A percentile compares a stretch with the other conserved stretches of the same genome.
Evolutionary conservation across 1,140 invertebrate genomes (phyloP).

Genomic region (Drosophila ohnishii): DNA sequence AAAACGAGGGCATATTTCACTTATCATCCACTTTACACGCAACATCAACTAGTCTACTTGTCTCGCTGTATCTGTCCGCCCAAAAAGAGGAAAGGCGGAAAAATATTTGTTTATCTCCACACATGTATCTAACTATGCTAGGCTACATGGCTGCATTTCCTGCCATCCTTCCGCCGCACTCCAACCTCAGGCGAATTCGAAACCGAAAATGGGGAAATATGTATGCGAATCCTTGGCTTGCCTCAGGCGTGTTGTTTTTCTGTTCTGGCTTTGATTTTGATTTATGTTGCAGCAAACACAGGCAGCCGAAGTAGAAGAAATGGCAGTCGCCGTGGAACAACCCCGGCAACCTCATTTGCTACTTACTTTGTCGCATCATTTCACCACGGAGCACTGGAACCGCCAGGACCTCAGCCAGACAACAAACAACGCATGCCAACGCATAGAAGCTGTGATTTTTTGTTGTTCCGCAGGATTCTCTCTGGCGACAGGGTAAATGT

Average conservation of each 20-base stretch:
- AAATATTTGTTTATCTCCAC: constrained; percentile 71
- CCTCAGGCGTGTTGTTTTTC: constrained; percentile 58
- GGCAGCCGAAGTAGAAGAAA: constrained; percentile 47
- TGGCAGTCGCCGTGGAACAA: constrained; percentile 26
- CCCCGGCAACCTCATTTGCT: constrained; percentile 71
- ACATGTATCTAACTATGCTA: constrained; percentile 68
- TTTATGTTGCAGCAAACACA: constrained; percentile 78
- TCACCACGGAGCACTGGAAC: constrained; percentile 49
- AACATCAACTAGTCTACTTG: constrained; percentile 44
- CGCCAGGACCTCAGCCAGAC: constrained; percentile 36
- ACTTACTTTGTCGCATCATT: constrained; percentile 81
- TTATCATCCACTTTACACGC: constrained; percentile 43
- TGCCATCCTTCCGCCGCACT: constrained; percentile 3
- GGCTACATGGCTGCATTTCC: constrained; percentile 66
- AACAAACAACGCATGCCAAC: constrained; percentile 61
- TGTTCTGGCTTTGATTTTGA: constrained; percentile 74
- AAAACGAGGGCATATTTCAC: constrained; percentile 20
- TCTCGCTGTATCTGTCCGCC: constrained; percentile 22
- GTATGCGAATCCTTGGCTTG: constrained; percentile 39
- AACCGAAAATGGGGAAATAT: constrained; percentile 47
- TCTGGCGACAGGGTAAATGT: constrained; percentile 37
- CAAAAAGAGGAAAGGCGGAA: constrained; percentile 18
- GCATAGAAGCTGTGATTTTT: constrained; percentile 51
- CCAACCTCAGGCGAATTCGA: constrained; percentile 19
- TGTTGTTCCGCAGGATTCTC: constrained; percentile 32